Evolutionary conservation across 2,797 vertebrate species (phyloP).

Genomic region (Manis crassicaudata): DNA sequence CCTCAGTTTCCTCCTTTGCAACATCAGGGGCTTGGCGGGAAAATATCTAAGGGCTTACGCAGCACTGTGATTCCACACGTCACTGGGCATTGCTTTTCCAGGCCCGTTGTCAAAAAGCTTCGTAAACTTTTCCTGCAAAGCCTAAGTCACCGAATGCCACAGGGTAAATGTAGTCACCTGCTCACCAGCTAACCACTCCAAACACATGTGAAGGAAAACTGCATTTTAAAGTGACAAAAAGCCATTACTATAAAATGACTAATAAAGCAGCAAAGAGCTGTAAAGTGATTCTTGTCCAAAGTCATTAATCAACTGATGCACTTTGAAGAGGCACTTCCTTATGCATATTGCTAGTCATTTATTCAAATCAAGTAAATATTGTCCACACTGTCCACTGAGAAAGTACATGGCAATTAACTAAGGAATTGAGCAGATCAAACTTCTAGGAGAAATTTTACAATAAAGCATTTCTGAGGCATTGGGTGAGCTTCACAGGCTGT

Average conservation of each 20-base stretch:
- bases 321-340: slow-evolving; percentile 55
- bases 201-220: slow-evolving; percentile 1
- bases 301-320: slow-evolving; percentile 61
- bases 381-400: slow-evolving; percentile 7
- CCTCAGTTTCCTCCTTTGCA: background rate
- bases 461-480: background rate
- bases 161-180: background rate
- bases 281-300: slow-evolving; percentile 28
- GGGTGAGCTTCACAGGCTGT: background rate
- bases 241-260: slow-evolving; percentile 56
- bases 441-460: slow-evolving; percentile 59
- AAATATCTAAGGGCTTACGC: background rate
- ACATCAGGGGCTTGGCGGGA: background rate
- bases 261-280: slow-evolving; percentile 22
- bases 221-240: slow-evolving; percentile 47
- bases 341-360: slow-evolving; percentile 54
- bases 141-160: background rate
- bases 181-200: background rate
- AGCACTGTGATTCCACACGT: background rate
- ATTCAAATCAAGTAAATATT: slow-evolving; percentile 68
- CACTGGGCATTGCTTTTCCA: background rate
- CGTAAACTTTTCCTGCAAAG: background rate
- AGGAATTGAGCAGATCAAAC: slow-evolving; percentile 7
- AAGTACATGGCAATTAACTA: slow-evolving; percentile 56
- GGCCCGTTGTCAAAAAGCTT: background rate